Conservation (phyloP, 2,113 vertebrate species). For the Orycteropus afer region DNA sequence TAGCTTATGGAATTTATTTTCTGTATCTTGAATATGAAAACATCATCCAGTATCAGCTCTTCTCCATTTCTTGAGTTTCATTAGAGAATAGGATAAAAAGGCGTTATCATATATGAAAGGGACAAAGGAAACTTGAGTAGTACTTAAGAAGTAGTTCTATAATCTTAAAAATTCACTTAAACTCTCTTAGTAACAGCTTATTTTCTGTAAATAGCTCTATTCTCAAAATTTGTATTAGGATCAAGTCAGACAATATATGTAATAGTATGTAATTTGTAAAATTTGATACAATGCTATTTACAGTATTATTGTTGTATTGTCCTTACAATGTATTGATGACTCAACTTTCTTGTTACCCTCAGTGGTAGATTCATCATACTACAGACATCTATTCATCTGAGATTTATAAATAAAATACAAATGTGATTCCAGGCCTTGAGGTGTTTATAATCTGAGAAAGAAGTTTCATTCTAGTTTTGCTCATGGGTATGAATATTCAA, state of each 20-base stretch:
- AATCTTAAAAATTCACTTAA: background rate
- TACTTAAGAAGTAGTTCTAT: background rate
- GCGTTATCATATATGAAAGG: background rate
- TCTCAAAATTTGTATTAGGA: background rate
- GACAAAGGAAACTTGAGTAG: background rate
- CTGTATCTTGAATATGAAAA: background rate
- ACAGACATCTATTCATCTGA: background rate
- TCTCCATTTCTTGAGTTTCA: background rate
- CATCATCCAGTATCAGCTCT: background rate
- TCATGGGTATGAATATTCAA: background rate
- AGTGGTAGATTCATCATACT: background rate
- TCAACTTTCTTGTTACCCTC: background rate
- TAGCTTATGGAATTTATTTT: background rate
- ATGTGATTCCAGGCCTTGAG: background rate
- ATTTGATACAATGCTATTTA: background rate
- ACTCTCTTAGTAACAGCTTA: background rate
- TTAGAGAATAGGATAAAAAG: background rate
- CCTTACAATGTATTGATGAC: background rate
- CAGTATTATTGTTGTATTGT: background rate
- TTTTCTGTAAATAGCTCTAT: background rate
- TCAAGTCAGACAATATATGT: background rate
- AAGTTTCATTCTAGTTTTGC: background rate
- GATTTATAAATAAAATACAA: constrained; percentile 18
- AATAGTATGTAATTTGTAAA: background rate
- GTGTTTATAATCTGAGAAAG: background rate